A percentile compares a stretch with the other conserved stretches of the same genome.
Evolutionary conservation across 2,113 vertebrate genomes (phyloP).

Genomic region (Boleophthalmus pectinirostris): DNA sequence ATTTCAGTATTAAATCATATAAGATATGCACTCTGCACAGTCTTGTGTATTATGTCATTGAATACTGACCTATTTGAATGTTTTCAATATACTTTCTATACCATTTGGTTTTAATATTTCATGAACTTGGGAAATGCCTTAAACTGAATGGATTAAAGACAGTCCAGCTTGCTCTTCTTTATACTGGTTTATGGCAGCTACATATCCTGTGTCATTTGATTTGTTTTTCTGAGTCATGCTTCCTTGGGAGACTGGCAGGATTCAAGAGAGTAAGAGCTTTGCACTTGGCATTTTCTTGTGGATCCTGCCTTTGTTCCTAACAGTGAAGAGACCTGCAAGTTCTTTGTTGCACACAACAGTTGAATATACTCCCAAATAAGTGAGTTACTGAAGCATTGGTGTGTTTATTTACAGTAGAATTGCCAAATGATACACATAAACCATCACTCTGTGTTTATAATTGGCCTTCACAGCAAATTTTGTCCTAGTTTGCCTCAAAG

Average conservation of each 20-base stretch:
- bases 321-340: not conserved
- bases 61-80: not conserved
- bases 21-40: too few species aligned
- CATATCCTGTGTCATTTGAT: constrained; percentile 59
- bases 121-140: constrained; percentile 25
- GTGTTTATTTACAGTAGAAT: not conserved
- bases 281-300: constrained; percentile 19
- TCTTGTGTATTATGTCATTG: too few species aligned
- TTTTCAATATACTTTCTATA: not conserved
- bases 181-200: constrained; percentile 27
- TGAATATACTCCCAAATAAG: not conserved
- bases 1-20: too few species aligned
- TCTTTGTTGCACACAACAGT: not conserved
- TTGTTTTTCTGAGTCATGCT: constrained; percentile 55
- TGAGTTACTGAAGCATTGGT: not conserved
- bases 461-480: not conserved
- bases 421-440: not conserved
- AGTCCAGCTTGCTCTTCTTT: constrained; percentile 5
- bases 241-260: constrained; percentile 41
- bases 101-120: constrained; percentile 19
- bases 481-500: not conserved
- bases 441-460: not conserved
- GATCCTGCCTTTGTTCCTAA: constrained; percentile 57
- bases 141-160: not conserved
- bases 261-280: constrained; percentile 14